Base-by-base conservation (phyloP, 1,140 invertebrate genomes). In the Drosophila ananassae region DNA sequence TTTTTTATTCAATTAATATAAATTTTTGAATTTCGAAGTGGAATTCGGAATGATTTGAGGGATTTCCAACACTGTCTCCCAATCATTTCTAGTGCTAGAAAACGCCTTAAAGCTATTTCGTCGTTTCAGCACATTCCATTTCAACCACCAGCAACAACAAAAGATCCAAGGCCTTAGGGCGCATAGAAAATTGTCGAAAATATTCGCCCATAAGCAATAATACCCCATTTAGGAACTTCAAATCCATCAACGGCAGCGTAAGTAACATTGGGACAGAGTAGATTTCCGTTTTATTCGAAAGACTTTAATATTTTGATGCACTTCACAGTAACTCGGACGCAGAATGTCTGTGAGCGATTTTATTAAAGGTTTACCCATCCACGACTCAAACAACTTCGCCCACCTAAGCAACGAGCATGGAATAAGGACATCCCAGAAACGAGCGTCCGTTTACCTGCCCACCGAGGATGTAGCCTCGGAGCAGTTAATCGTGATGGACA, bases 401-500 rank as follows among this genome's bases (percentile, higher is more conserved):
- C 94, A 96, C 90, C 97, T 97, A 91, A 97, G 98, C 92, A 95
- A 95, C 32, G 97, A 98, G 89, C 95, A 95, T 78, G 96, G 95
- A 39, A 97, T 96, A 77, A 95, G 96, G 91, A 96, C 95, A 32
- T 96, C 95, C 91, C 95, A 96, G 7, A 97, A 97, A 93, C 94
- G 96, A 80, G 97, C 97, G 50, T 96, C 97, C 13, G 96, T 98
- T 41, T 98, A 98, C 93, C 94, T 98, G 56, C 96, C 96, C 37
- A 98, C 97, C 21, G 97, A 96, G 92, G 97, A 98, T 89, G 95
- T 96, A 91, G 96, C 97, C 73, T 96, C 96, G 39, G 96, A 98
- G 93, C 97, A 98, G 97, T 96, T 98, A 82, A 98, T 98, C 92
- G 97, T 98, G 24, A 98, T 97, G 91, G 97, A 98, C 92, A 98